Evolutionary conservation across 2,113 vertebrate genomes (phyloP), one percentile per base, ranked within the genome.

Genomic region (Mirounga angustirostris): DNA sequence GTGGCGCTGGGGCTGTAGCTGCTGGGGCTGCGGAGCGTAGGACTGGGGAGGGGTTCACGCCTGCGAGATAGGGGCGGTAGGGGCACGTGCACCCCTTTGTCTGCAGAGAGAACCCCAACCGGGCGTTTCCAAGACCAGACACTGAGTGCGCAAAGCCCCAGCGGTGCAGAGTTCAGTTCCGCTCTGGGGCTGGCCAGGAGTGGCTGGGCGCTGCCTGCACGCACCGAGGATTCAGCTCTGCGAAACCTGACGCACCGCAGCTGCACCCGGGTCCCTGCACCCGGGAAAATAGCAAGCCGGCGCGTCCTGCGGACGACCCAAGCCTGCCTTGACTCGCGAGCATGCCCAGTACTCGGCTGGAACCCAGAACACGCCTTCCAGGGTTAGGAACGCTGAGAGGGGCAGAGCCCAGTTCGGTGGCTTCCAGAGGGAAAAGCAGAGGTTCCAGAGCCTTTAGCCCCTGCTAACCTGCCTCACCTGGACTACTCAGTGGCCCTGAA

Each of bases 31-130:
- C 67, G 50, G 89, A 63, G 19, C n/a, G 4, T 1, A 11, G 26
- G 73, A 61, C 36, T 46, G 7, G 74, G 92, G 73, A 96, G 90
- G 90, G 81, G 90, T 58, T 90, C 73, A 36, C 1, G 50, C 61
- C 13, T 46, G 73, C 33, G 24, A 76, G 80, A 97, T n/a, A 94
- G 93, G 98, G 97, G 96, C 43, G 6, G 67, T 43, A 52, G 56
- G 94, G 94, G 74, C 90, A 96, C 86, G 78, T 89, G 96, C 86
- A 79, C 97, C 97, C 95, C 95, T 98, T 98, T 98, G 98, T 98
- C 97, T 98, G 89, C 92, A 92, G 87, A 97, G 73, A 91, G 40
- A 76, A 16, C 91, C 89, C 91, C 89, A 89, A n/a, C 30, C 92
- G 67, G 96, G 96, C 92, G 92, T 95, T 97, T 95, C 90, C 96